A percentile compares a stretch with the other conserved stretches of the same genome.
Conservation (phyloP, 2,888 invertebrate genomes). For the Sepiola atlantica region DNA sequence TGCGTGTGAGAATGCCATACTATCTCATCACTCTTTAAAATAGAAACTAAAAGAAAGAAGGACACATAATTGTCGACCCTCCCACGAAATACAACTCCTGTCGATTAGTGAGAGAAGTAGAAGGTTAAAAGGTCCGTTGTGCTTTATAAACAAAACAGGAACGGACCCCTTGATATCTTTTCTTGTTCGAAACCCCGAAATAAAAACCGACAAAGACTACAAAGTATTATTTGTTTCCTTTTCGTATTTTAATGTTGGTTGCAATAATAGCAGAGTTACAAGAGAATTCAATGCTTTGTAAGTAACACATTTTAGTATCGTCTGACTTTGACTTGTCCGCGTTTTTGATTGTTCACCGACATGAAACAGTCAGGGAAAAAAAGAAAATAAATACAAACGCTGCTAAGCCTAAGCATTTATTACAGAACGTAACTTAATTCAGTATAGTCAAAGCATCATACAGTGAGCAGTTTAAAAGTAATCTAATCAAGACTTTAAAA, state of each 20-base stretch:
- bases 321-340: not conserved
- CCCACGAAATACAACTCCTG: not conserved
- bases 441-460: no score
- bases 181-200: constrained; percentile 21
- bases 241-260: not conserved
- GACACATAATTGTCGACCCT: not conserved
- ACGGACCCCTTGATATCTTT: constrained; percentile 2
- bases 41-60: not conserved
- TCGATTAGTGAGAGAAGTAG: not conserved
- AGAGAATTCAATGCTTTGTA: constrained; percentile 19
- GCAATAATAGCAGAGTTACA: not conserved
- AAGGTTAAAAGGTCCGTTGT: not conserved
- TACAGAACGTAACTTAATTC: no score
- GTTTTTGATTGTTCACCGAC: not conserved
- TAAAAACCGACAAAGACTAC: not conserved
- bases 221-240: not conserved
- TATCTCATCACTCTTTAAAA: not conserved
- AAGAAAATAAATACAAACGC: no score
- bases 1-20: not conserved
- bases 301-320: not conserved
- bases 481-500: no score
- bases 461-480: no score
- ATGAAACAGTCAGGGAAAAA: not conserved
- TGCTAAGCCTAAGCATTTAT: no score
- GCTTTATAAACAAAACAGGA: constrained; percentile 9